Conservation (phyloP, 2,888 invertebrate species). For the Mimachlamys varia region DNA sequence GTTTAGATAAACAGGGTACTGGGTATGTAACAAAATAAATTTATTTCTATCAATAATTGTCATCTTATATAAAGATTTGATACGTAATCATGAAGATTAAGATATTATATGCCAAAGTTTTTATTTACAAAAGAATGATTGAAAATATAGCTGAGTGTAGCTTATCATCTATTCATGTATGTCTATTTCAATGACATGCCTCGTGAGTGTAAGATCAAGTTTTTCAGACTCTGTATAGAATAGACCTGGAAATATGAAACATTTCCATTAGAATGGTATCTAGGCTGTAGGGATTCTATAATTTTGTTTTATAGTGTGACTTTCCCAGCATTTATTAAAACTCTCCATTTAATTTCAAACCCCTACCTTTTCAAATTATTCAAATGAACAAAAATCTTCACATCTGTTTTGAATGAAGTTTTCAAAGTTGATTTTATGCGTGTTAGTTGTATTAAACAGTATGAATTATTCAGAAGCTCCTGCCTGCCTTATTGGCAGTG, state of each 20-base stretch:
- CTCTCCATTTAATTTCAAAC: constrained; percentile 31
- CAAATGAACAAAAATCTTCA: constrained; percentile 22
- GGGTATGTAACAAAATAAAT: not conserved
- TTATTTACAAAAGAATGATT: not conserved
- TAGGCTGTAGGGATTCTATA: not conserved
- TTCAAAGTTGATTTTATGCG: constrained; percentile 32
- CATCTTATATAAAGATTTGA: not conserved
- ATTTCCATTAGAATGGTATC: not conserved
- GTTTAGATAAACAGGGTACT: not conserved
- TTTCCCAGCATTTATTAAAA: constrained; percentile 31
- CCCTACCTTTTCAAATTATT: constrained; percentile 24
- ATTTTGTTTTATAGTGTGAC: not conserved
- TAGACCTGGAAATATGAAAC: not conserved
- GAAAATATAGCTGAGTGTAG: not conserved
- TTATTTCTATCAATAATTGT: not conserved
- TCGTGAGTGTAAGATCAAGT: not conserved
- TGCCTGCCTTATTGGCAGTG: not conserved
- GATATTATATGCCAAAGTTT: not conserved
- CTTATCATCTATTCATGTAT: not conserved
- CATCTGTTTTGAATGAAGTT: constrained; percentile 31
- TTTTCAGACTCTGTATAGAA: not conserved
- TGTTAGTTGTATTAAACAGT: constrained; percentile 1
- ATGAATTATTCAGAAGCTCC: not conserved
- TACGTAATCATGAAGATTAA: not conserved
- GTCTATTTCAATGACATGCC: not conserved